phyloP scores from a whole-genome alignment of 2,797 vertebrate genomes.

The Argyrosomus regius region DNA sequence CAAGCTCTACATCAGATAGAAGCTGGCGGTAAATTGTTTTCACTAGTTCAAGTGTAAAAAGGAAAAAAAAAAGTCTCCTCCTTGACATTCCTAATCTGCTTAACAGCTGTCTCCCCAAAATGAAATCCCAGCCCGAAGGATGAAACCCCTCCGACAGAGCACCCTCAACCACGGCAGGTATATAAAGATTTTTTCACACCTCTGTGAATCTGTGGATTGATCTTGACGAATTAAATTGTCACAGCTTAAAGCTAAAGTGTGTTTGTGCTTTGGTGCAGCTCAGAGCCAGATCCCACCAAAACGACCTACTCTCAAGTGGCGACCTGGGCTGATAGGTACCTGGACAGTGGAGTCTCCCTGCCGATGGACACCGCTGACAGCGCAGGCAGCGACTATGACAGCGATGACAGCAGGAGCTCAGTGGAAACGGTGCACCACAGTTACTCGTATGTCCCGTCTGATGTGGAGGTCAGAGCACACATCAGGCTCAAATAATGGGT shows the following conservation, averaged over 20 bases:
- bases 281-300: constrained; percentile 60
- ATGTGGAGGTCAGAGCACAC: constrained; percentile 81
- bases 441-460: constrained; percentile 81
- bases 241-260: constrained; percentile 29
- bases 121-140: constrained; percentile 68
- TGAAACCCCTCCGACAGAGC: constrained; percentile 83
- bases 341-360: constrained; percentile 84
- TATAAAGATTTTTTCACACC: not conserved
- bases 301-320: constrained; percentile 72
- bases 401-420: constrained; percentile 77
- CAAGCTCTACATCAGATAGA: constrained; percentile 20
- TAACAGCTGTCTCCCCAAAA: constrained; percentile 75
- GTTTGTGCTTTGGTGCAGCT: constrained; percentile 52
- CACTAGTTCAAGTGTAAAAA: constrained; percentile 9
- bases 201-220: constrained; percentile 29
- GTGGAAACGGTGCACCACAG: constrained; percentile 80
- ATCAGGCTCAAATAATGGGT: not conserved
- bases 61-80: constrained; percentile 15
- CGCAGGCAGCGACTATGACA: constrained; percentile 77
- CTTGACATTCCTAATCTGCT: constrained; percentile 38
- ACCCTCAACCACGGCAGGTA: constrained; percentile 78
- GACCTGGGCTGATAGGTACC: constrained; percentile 82
- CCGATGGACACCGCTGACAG: constrained; percentile 67
- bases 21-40: constrained; percentile 29
- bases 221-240: constrained; percentile 24